phyloP scores from a whole-genome alignment of 2,797 vertebrate genomes.

The Podargus strigoides region DNA sequence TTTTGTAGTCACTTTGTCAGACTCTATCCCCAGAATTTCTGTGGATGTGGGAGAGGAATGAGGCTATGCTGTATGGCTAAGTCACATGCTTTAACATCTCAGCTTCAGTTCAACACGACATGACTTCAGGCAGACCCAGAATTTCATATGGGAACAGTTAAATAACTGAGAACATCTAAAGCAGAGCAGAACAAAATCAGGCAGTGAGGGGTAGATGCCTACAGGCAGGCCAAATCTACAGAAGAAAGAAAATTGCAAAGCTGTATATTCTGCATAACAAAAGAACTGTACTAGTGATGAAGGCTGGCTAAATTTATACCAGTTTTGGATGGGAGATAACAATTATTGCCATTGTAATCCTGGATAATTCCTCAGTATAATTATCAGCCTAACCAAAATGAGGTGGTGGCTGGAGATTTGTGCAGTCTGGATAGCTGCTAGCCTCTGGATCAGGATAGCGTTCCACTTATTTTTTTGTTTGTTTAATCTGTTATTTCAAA shows the following conservation, averaged over 20 bases:
- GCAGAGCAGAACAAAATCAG: constrained; percentile 37
- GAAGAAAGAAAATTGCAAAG: background rate
- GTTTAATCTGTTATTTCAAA: constrained; percentile 28
- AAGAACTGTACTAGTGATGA: background rate
- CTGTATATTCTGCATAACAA: constrained; percentile 19
- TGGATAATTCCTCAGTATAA: constrained; percentile 1
- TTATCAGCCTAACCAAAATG: background rate
- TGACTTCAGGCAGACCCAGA: constrained; percentile 42
- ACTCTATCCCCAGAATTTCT: background rate
- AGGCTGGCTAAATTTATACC: background rate
- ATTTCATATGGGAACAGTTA: constrained; percentile 49
- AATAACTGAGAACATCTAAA: constrained; percentile 44
- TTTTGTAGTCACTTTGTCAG: constrained; percentile 39
- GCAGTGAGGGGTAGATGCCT: constrained; percentile 41
- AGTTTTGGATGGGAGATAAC: background rate
- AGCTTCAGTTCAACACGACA: constrained; percentile 21
- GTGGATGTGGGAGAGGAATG: background rate
- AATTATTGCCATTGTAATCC: constrained; percentile 41
- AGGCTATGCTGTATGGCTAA: constrained; percentile 17
- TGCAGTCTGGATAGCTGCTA: background rate
- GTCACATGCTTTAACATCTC: constrained; percentile 37
- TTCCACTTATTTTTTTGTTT: background rate
- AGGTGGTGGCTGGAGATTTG: background rate
- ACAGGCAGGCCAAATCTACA: background rate
- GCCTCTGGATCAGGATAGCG: background rate